Conservation (phyloP, 2,888 invertebrate species). For the Cantharis rufa region DNA sequence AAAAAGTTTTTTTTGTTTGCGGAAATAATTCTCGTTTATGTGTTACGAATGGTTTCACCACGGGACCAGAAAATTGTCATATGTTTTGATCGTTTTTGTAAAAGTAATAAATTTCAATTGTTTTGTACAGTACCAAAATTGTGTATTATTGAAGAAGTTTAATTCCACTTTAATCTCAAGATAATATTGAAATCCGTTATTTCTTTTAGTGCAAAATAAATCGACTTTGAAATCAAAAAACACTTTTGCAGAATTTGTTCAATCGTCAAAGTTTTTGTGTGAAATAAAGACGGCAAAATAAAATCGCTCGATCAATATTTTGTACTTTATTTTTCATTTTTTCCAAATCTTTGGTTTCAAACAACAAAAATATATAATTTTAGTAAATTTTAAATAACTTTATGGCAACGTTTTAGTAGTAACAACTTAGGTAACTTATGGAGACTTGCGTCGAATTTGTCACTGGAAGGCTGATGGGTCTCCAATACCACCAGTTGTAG, state of each 20-base stretch:
- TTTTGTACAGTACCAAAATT: background rate
- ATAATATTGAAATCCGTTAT: no score
- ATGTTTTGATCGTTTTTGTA: background rate
- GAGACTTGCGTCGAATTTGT: slow-evolving; percentile 64
- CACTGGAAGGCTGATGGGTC: slow-evolving; percentile 67
- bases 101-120: background rate
- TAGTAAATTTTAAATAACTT: background rate
- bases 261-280: no score
- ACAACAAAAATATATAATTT: background rate
- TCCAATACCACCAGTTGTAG: slow-evolving; percentile 87
- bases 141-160: background rate
- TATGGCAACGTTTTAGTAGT: slow-evolving; percentile 54
- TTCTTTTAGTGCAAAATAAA: no score
- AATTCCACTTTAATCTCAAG: no score
- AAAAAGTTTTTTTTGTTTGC: background rate
- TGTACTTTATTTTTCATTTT: background rate
- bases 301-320: background rate
- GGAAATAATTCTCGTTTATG: background rate
- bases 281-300: no score
- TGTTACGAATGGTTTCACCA: background rate
- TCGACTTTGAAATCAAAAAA: no score
- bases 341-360: background rate
- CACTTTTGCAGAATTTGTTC: no score
- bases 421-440: slow-evolving; percentile 73
- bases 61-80: background rate